Percentiles rank a stretch among this genome's conserved stretches.
phyloP scores from a whole-genome alignment of 2,888 invertebrate genomes.

The Eueremaeus valkanovi region DNA sequence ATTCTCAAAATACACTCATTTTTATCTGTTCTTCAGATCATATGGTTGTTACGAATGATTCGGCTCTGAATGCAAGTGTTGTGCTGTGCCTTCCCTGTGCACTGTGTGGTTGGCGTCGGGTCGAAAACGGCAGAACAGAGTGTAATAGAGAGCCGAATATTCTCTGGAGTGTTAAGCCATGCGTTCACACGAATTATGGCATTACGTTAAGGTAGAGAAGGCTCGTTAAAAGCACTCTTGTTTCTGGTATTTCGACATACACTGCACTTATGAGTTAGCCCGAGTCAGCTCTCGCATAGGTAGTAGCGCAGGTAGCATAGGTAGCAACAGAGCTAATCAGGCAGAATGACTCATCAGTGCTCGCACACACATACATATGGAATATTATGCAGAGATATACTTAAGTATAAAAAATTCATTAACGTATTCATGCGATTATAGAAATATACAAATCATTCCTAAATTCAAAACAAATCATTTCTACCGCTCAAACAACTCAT shows the following conservation, averaged over 20 bases:
- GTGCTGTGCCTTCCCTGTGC: neutral
- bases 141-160: neutral
- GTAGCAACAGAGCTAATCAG: slow-evolving; percentile 9
- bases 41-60: neutral
- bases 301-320: neutral
- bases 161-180: neutral
- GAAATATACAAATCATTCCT: neutral
- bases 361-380: neutral
- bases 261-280: too few relatives aligned
- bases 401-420: too few relatives aligned
- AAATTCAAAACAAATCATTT: too few relatives aligned
- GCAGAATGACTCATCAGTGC: slow-evolving; percentile 7
- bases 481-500: too few relatives aligned
- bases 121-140: neutral
- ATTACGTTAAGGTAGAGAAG: neutral
- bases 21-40: neutral
- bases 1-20: neutral
- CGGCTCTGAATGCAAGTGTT: neutral
- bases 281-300: too few relatives aligned
- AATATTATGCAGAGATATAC: too few relatives aligned
- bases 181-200: slow-evolving; percentile 20
- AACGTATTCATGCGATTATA: neutral
- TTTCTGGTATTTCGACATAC: slow-evolving; percentile 22
- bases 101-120: slow-evolving; percentile 5
- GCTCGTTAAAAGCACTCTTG: slow-evolving; percentile 12